phyloP scores from a whole-genome alignment of 2,113 vertebrate genomes.

The Petrocephalus microphthalmus region DNA sequence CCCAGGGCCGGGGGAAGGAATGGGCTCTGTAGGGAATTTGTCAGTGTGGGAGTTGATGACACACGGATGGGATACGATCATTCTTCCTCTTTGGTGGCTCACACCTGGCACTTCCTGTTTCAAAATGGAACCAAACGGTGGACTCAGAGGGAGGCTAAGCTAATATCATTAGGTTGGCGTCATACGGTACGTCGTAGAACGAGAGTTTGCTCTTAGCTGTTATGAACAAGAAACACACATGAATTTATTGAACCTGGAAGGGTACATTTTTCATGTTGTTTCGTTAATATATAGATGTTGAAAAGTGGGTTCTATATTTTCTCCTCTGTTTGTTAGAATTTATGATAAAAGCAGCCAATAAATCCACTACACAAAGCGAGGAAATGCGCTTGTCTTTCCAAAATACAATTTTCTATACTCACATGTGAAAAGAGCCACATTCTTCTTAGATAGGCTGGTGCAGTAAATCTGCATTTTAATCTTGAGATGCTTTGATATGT shows the following conservation, averaged over 20 bases:
- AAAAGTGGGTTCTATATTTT: background rate
- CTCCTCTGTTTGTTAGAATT: background rate
- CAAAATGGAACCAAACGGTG: background rate
- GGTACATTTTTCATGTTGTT: background rate
- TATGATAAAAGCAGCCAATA: background rate
- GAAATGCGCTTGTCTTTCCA: background rate
- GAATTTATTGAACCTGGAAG: background rate
- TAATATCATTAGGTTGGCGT: background rate
- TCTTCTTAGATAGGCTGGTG: background rate
- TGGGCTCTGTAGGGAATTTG: background rate
- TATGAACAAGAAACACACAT: background rate
- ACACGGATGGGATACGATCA: background rate
- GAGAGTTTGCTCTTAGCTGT: background rate
- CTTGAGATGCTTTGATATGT: background rate
- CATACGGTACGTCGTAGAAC: too few species aligned
- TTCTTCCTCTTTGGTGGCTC: background rate
- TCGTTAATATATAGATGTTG: background rate
- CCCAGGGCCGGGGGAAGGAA: background rate
- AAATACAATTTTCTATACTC: background rate
- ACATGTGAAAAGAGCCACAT: background rate
- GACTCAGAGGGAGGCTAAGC: background rate
- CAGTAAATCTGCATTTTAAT: background rate
- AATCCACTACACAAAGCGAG: background rate
- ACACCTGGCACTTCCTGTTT: background rate
- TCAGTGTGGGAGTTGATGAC: constrained; percentile 12